Base-by-base conservation (phyloP, 2,888 invertebrate species). In the Ectemnius continuus region DNA sequence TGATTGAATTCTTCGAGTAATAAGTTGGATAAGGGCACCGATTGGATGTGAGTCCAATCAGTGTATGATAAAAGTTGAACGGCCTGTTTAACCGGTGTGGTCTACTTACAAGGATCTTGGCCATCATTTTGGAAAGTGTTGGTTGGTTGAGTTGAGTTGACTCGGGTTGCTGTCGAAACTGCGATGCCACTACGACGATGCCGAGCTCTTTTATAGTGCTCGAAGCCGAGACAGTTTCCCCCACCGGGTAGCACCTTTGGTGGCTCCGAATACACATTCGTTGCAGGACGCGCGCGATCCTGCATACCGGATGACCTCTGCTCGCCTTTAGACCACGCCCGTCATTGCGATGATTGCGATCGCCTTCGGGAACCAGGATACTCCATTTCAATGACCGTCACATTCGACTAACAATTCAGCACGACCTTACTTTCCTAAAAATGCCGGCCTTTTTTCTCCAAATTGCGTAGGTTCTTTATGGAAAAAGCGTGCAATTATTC, bases 41-140 rank as follows among this genome's bases (percentile, higher is more conserved):
- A 20, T 56, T 56, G n/a, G 56, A 16, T 56, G 8, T 8, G 16
- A 45, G 36, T 45, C 36, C 61, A 18, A 6, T 14, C 2, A n/a
- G 8, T 46, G 1, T 4, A 13, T 18, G 58, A 56, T 57, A 20
- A 20, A 58, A 13, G 2, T 0, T n/a, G 45, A 62, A 46, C 23
- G 23, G 23, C 3, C 23, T 23, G 23, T 23, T 23, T 23, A 2
- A 23, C 23, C 23, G 23, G 2, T 23, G 2, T 23, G 23, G 23
- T 23, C 23, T 16, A 88, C 89, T 89, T 84, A 90, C 89, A 73
- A 89, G 72, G 82, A 85, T 82, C 82, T 89, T 89, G 85, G 83
- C 81, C 83, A 85, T 84, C 88, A 89, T 89, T 85, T 88, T 88
- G 78, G 56, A 36, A 11, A 62, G 52, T 52, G 52, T 67, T 65